A percentile compares a stretch with the other conserved stretches of the same genome.
Evolutionary conservation across 2,888 invertebrate genomes (phyloP).

Genomic region (Myopa tessellatipennis): DNA sequence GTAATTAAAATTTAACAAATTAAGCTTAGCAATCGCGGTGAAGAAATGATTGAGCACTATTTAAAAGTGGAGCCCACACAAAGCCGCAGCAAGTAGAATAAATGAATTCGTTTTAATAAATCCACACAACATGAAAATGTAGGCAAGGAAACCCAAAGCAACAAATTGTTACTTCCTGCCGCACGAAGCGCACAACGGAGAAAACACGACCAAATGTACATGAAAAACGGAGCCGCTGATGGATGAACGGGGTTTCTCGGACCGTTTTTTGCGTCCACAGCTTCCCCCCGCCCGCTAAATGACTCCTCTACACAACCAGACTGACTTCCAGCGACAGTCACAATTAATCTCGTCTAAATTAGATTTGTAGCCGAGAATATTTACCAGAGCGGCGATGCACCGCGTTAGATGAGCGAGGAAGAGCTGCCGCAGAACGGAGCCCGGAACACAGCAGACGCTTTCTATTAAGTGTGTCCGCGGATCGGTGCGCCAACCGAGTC

Average conservation of each 20-base stretch:
- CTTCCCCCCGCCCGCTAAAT: neutral
- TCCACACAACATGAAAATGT: slow-evolving; percentile 1
- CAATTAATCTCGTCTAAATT: slow-evolving; percentile 44
- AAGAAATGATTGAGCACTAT: slow-evolving; percentile 5
- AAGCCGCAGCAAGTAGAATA: neutral
- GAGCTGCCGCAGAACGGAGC: neutral
- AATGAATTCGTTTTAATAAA: slow-evolving; percentile 12
- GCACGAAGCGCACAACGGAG: slow-evolving; percentile 18
- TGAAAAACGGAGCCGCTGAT: slow-evolving; percentile 21
- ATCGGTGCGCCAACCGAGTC: neutral
- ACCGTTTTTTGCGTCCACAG: neutral
- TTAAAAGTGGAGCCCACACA: slow-evolving; percentile 22
- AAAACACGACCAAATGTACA: neutral
- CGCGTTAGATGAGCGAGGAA: neutral
- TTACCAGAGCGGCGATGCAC: slow-evolving; percentile 40
- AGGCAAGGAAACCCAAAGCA: slow-evolving; percentile 44
- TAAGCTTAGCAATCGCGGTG: neutral
- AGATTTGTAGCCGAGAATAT: slow-evolving; percentile 34
- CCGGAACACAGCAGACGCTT: slow-evolving; percentile 1
- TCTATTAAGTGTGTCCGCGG: neutral
- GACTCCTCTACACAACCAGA: neutral
- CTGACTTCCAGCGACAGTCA: slow-evolving; percentile 24
- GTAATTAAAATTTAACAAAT: neutral
- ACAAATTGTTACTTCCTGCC: slow-evolving; percentile 61
- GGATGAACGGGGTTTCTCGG: slow-evolving; percentile 4